Conservation (phyloP, 2,113 vertebrate species). For the Calyptommatus sinebrachiatus region DNA sequence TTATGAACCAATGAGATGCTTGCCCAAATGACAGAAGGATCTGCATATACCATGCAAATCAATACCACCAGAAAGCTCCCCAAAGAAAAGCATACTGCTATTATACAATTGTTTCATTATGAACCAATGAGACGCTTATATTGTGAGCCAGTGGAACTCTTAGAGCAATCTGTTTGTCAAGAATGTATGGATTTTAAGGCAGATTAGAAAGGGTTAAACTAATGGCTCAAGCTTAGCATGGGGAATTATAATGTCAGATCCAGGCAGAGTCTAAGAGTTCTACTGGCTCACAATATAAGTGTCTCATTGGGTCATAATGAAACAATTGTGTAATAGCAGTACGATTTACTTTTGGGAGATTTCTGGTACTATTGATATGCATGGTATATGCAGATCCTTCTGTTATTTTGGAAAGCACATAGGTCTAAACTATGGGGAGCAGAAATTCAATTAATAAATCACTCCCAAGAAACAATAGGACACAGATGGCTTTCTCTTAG, state of each 20-base stretch:
- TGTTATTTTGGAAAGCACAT: neutral
- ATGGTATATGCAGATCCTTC: neutral
- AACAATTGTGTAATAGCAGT: slow-evolving; percentile 27
- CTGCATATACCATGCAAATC: neutral
- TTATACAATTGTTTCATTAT: slow-evolving; percentile 21
- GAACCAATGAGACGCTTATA: neutral
- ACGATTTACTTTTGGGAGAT: neutral
- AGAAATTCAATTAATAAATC: slow-evolving; percentile 25
- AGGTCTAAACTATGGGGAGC: neutral
- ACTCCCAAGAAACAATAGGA: slow-evolving; percentile 17
- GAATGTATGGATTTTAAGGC: too few species aligned
- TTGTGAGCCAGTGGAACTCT: neutral
- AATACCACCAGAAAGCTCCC: neutral
- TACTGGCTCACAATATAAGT: neutral
- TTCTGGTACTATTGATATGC: neutral
- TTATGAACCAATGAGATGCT: neutral
- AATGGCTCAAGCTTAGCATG: too few species aligned
- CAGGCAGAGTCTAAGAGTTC: neutral
- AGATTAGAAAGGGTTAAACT: too few species aligned
- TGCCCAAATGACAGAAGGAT: neutral
- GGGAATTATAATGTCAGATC: too few species aligned
- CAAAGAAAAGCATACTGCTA: slow-evolving; percentile 13
- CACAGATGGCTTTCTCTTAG: neutral
- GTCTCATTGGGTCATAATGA: slow-evolving; percentile 18
- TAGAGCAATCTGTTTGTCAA: neutral